Percentiles rank a stretch among this genome's conserved stretches.
Conservation (phyloP, 2,797 vertebrate genomes). For the Gobionotothen gibberifrons region DNA sequence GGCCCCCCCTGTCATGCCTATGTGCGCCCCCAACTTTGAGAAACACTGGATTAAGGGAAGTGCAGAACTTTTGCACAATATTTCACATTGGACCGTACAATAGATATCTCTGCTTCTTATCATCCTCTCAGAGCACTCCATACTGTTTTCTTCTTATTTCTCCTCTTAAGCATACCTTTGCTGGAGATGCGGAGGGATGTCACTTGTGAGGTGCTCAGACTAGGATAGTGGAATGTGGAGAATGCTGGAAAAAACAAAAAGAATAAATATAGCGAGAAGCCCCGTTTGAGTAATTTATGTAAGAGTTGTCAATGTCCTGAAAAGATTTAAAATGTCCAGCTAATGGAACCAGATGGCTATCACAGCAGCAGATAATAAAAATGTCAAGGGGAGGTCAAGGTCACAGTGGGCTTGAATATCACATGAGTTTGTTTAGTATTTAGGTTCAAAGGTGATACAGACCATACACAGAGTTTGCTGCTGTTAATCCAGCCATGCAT, state of each 20-base stretch:
- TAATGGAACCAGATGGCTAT: not conserved
- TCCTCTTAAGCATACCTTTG: not conserved
- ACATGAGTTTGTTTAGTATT: conserved; percentile 40
- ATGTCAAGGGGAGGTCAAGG: conserved; percentile 34
- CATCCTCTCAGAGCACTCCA: conserved; percentile 6
- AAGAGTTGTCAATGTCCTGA: conserved; percentile 25
- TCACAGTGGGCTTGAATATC: conserved; percentile 31
- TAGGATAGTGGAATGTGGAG: conserved; percentile 54
- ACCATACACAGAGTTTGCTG: conserved; percentile 2
- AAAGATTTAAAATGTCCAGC: conserved; percentile 15
- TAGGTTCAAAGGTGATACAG: conserved; percentile 34
- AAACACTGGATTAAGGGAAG: not conserved
- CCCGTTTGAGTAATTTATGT: conserved; percentile 31
- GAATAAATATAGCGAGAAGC: conserved; percentile 16
- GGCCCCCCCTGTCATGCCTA: no score
- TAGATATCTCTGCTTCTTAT: conserved; percentile 37
- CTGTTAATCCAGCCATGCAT: conserved; percentile 14
- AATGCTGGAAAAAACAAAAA: conserved; percentile 42
- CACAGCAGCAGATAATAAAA: not conserved
- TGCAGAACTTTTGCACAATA: conserved; percentile 7
- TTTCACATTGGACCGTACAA: conserved; percentile 5
- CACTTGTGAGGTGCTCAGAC: conserved; percentile 24
- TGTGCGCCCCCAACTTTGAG: no score
- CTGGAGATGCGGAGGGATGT: not conserved
- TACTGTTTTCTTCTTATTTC: conserved; percentile 19